Base-by-base conservation (phyloP, 2,113 vertebrate genomes). In the Hemicordylus capensis region DNA sequence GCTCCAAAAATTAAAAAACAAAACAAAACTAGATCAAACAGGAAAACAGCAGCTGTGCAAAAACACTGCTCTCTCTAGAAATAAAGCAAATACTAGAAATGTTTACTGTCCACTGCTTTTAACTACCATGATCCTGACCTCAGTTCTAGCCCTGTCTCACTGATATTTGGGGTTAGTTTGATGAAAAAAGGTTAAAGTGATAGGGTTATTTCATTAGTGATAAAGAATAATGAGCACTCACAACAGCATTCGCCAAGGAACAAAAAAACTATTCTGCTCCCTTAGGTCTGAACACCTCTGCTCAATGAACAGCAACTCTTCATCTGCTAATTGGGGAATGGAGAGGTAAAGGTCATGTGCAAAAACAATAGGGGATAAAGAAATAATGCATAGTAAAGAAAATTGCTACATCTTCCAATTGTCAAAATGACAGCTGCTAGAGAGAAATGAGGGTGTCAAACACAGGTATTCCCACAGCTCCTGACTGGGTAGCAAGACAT, bases 331-430 rank as follows among this genome's bases (percentile, higher is more conserved):
- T 17, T 93, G 93, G 92, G 91, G 94, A 95, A 94, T 0, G 39
- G 79, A 94, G 90, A 93, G 80, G 83, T 88, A 92, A 90, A 94
- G 92, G 91, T 95, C 94, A 94, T 91, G 91, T 93, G 92, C 93
- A 95, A 93, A 95, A 95, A 95, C 94, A 94, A 95, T 94, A 94
- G 94, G 90, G 88, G 88, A 91, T 91, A 94, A 87, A 93, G 92
- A 94, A 95, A 91, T 92, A 91, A 94, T 90, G 91, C 87, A 93
- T 81, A 90, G 85, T 92, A 95, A 56, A 95, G 90, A 91, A 95
- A 95, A 90, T 89, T 86, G 93, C 74, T 84, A 85, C 88, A 91
- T 90, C 93, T 95, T 91, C 89, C 91, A 93, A 87, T 74, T 93
- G 90, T 90, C 92, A 94, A 70, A 0, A 26, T 95, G 91, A 95